These are phyloP conservation scores for Chloebia gouldiae DNA, from an alignment of 2,113 vertebrate species.

Conservation along the genomic window DNA sequence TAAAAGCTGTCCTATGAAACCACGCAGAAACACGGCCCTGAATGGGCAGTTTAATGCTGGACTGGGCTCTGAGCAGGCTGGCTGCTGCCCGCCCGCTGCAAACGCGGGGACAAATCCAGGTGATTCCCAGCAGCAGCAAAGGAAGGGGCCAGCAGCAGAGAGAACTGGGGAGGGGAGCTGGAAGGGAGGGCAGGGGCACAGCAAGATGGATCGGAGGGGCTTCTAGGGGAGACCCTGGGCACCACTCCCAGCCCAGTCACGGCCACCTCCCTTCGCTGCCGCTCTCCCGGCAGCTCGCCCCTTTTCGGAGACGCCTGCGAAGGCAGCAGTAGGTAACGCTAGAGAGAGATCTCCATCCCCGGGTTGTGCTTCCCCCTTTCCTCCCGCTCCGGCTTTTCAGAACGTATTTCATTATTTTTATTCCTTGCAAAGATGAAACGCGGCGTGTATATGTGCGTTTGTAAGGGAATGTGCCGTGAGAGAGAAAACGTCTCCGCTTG, in stretches of 20 bases:
- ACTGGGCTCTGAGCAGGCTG: rapidly evolving
- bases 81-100: rapidly evolving
- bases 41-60: rapidly evolving
- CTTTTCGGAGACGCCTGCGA: background rate
- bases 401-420: background rate
- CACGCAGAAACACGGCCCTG: background rate
- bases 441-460: rapidly evolving
- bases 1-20: background rate
- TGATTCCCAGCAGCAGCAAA: background rate
- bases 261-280: background rate
- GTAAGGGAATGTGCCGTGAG: background rate
- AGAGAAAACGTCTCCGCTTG: background rate
- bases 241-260: background rate
- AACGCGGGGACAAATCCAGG: rapidly evolving
- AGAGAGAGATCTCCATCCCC: no score
- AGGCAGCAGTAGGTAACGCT: background rate
- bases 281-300: background rate
- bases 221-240: background rate
- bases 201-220: background rate
- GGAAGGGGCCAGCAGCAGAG: background rate
- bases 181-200: background rate
- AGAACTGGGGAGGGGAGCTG: background rate
- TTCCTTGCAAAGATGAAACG: background rate
- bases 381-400: background rate
- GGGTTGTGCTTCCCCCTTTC: background rate